Evolutionary conservation across 2,797 vertebrate species (phyloP).

Genomic region (Mormyrops boulengeri): DNA sequence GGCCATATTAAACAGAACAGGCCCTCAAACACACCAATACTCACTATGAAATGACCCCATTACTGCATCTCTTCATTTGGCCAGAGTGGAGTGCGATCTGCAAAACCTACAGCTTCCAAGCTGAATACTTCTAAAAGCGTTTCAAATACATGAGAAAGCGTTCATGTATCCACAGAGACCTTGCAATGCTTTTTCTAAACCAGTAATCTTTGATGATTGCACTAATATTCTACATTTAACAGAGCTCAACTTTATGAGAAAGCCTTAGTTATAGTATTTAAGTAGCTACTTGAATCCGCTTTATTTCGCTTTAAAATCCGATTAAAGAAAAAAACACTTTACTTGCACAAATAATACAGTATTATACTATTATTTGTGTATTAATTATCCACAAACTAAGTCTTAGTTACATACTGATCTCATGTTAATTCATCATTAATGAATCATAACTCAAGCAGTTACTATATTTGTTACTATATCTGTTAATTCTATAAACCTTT

Average conservation of each 20-base stretch:
- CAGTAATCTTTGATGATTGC: background rate
- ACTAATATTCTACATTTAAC: background rate
- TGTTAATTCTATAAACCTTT: no score
- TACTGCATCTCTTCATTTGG: background rate
- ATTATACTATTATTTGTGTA: no score
- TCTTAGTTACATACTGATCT: no score
- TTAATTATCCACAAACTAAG: no score
- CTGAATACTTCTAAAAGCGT: background rate
- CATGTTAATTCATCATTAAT: no score
- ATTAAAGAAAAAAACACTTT: background rate
- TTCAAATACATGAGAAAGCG: background rate
- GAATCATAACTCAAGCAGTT: no score
- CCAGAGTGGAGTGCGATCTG: background rate
- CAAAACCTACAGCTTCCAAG: background rate
- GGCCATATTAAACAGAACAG: background rate
- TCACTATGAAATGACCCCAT: background rate
- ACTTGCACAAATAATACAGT: no score
- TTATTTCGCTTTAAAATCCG: no score
- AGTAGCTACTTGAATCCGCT: background rate
- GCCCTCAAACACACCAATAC: background rate
- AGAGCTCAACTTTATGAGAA: background rate
- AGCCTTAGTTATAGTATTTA: background rate
- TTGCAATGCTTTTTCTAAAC: background rate
- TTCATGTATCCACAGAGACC: background rate
- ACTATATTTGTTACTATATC: no score